Conservation (phyloP, 2,113 vertebrate species). For the Dunckerocampus dactyliophorus region DNA sequence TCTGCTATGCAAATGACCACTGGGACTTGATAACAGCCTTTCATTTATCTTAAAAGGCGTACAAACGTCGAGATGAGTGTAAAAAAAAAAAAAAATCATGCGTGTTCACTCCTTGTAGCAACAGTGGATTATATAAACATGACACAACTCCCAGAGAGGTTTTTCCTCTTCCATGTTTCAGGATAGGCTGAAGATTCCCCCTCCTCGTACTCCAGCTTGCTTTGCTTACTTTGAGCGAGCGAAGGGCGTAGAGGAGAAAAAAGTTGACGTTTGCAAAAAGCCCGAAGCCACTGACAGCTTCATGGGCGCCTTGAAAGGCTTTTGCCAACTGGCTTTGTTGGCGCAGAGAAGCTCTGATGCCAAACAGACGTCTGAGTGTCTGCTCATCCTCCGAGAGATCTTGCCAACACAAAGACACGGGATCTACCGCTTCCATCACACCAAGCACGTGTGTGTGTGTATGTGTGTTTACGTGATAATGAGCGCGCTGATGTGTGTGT, state of each 20-base stretch:
- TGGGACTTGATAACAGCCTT: background rate
- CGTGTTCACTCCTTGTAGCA: conserved; percentile 10
- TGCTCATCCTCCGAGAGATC: conserved; percentile 20
- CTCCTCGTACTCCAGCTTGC: conserved; percentile 1
- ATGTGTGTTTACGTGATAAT: background rate
- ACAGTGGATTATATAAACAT: conserved; percentile 36
- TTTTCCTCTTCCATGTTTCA: conserved; percentile 25
- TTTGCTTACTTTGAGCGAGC: conserved; percentile 27
- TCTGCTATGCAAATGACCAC: conserved; percentile 16
- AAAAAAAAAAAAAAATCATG: background rate
- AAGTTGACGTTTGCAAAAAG: conserved; percentile 4
- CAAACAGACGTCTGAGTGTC: conserved; percentile 36
- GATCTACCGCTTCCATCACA: background rate
- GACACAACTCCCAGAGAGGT: conserved; percentile 18
- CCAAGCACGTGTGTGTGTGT: too few species aligned
- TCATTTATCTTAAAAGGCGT: conserved; percentile 1
- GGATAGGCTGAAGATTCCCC: background rate
- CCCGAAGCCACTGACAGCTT: conserved; percentile 31
- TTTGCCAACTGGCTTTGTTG: conserved; percentile 38
- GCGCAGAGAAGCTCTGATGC: conserved; percentile 26
- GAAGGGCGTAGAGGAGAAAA: conserved; percentile 13
- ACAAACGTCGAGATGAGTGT: background rate
- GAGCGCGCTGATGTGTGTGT: conserved; percentile 20
- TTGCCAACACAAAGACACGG: conserved; percentile 10
- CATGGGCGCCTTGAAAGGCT: conserved; percentile 38